These are phyloP conservation scores for Embiotoca jacksoni DNA, from an alignment of 2,113 vertebrate species.

Conservation along the genomic window DNA sequence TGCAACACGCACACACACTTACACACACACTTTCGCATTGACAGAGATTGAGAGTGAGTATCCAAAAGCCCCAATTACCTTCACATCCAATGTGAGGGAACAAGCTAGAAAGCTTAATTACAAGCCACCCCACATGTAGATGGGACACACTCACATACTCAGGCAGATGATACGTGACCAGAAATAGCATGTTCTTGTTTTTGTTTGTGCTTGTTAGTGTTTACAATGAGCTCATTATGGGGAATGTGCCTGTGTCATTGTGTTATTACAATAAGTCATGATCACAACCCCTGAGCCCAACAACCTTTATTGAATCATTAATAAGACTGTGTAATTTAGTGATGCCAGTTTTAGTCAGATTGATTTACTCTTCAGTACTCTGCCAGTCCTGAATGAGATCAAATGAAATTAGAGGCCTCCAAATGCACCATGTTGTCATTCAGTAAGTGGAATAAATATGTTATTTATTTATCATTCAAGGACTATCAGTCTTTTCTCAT, in stretches of 20 bases:
- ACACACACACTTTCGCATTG: conserved; percentile 45
- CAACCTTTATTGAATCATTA: conserved; percentile 73
- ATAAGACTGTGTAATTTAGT: conserved; percentile 70
- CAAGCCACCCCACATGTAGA: conserved; percentile 62
- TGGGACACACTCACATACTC: conserved; percentile 36
- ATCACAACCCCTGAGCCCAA: conserved; percentile 53
- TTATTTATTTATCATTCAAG: conserved; percentile 63
- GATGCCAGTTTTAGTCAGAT: conserved; percentile 70
- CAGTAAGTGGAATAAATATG: conserved; percentile 72
- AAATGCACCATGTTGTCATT: conserved; percentile 62
- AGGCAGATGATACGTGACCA: conserved; percentile 32
- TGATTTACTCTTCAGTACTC: conserved; percentile 69
- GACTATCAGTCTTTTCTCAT: conserved; percentile 52
- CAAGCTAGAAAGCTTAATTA: conserved; percentile 76
- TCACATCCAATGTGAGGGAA: conserved; percentile 72
- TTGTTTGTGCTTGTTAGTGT: conserved; percentile 47
- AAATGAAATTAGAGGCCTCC: conserved; percentile 64
- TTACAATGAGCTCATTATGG: conserved; percentile 54
- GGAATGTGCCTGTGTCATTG: conserved; percentile 50
- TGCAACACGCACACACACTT: conserved; percentile 21
- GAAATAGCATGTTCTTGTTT: conserved; percentile 39
- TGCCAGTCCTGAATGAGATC: conserved; percentile 62
- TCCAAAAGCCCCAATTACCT: conserved; percentile 79
- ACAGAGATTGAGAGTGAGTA: conserved; percentile 74
- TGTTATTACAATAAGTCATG: conserved; percentile 70